Evolutionary conservation across 2,888 invertebrate genomes (phyloP).

Genomic region (Esperia sulphurella): DNA sequence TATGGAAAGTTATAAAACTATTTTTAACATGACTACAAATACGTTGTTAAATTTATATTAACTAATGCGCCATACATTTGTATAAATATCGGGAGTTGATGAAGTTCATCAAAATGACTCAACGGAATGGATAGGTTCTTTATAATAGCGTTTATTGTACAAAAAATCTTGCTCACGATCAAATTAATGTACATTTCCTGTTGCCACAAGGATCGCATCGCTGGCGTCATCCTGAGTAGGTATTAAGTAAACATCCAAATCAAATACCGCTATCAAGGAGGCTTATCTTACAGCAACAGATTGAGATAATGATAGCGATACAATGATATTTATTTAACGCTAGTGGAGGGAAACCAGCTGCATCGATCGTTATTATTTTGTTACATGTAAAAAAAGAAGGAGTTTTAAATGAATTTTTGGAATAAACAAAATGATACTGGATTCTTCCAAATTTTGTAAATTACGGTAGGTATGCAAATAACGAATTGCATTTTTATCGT

Average conservation of each 20-base stretch:
- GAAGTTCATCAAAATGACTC: not conserved
- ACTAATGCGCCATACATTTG: too few relatives aligned
- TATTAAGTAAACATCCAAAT: slow-evolving; percentile 16
- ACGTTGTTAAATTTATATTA: too few relatives aligned
- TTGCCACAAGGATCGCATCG: slow-evolving; percentile 9
- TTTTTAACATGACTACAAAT: too few relatives aligned
- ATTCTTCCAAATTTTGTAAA: too few relatives aligned
- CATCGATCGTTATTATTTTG: too few relatives aligned
- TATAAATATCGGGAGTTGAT: too few relatives aligned
- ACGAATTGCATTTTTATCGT: too few relatives aligned
- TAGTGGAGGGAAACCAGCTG: too few relatives aligned
- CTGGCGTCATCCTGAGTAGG: slow-evolving; percentile 18
- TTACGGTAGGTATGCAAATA: too few relatives aligned
- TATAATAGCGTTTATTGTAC: not conserved
- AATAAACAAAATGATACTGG: too few relatives aligned
- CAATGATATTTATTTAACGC: not conserved
- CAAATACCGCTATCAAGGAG: slow-evolving; percentile 20
- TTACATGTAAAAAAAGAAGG: not conserved
- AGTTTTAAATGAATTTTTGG: too few relatives aligned
- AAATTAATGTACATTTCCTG: slow-evolving; percentile 19
- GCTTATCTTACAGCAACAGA: slow-evolving; percentile 13
- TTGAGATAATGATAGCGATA: slow-evolving; percentile 1
- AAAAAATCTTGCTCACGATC: not conserved
- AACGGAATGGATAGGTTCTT: not conserved
- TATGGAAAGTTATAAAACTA: too few relatives aligned